Evolutionary conservation across 2,888 invertebrate species (phyloP).

Genomic region (Caenorhabditis sp.): DNA sequence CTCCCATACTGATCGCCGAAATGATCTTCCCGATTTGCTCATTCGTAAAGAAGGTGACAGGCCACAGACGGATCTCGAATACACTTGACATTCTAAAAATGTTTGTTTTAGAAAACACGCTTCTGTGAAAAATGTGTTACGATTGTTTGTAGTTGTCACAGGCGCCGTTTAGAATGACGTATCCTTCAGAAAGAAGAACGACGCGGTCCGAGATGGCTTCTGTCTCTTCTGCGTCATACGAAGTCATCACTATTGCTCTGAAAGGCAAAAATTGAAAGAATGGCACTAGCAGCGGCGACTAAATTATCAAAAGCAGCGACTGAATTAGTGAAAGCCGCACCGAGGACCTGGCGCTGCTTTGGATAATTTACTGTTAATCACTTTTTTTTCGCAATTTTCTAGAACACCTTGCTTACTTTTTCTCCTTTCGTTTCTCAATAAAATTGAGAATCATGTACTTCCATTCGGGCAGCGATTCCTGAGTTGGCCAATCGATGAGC

Average conservation of each 20-base stretch:
- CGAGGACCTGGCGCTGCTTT: too few relatives aligned
- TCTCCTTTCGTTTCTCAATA: conserved; percentile 28
- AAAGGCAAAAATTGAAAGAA: too few relatives aligned
- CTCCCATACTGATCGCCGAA: not conserved
- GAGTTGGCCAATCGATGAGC: conserved; percentile 37
- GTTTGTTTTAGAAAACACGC: not conserved
- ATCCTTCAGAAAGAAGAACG: conserved; percentile 40
- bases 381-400: too few relatives aligned
- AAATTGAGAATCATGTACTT: conserved; percentile 28
- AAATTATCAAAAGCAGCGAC: too few relatives aligned
- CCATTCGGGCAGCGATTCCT: conserved; percentile 19
- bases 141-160: conserved; percentile 5
- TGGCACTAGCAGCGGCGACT: too few relatives aligned
- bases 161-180: conserved; percentile 21
- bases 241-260: conserved; percentile 18
- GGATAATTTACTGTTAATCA: too few relatives aligned
- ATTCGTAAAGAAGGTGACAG: conserved; percentile 8
- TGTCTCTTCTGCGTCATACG: conserved; percentile 36
- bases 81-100: conserved; percentile 34
- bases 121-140: too few relatives aligned
- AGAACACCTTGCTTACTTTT: not conserved
- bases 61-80: conserved; percentile 45
- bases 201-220: conserved; percentile 36
- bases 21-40: conserved; percentile 13
- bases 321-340: too few relatives aligned